phyloP scores from a whole-genome alignment of 2,888 invertebrate genomes.

The Colostygia pectinataria region DNA sequence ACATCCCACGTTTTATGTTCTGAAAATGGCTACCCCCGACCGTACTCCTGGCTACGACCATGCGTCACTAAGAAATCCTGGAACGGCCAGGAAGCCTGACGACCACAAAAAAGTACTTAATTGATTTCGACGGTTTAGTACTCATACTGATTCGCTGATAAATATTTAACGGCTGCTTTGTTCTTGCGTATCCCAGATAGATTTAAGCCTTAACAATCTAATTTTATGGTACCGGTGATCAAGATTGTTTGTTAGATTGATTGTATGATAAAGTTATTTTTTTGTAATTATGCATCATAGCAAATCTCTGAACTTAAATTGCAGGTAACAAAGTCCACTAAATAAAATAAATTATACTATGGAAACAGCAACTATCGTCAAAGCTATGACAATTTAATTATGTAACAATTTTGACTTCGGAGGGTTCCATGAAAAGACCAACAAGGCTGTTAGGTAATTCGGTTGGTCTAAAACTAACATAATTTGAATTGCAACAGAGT shows the following conservation, averaged over 20 bases:
- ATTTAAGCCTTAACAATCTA: conserved; percentile 55
- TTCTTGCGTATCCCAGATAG: conserved; percentile 66
- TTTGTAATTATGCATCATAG: no score
- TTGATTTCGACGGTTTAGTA: conserved; percentile 76
- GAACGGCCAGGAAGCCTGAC: conserved; percentile 61
- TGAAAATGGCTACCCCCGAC: background rate
- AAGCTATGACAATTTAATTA: no score
- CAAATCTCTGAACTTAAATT: no score
- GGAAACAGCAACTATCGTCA: no score
- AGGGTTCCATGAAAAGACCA: no score
- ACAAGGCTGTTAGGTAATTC: no score
- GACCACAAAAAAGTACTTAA: conserved; percentile 63
- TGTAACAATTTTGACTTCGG: no score
- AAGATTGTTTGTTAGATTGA: conserved; percentile 19
- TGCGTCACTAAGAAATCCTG: conserved; percentile 45
- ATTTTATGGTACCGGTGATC: conserved; percentile 56
- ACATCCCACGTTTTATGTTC: no score
- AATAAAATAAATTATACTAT: no score
- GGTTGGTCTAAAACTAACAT: no score
- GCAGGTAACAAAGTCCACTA: no score
- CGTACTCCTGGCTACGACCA: conserved; percentile 10
- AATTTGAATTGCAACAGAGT: no score
- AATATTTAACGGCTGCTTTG: conserved; percentile 68
- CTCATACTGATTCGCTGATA: conserved; percentile 75
- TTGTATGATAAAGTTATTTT: background rate